Evolutionary conservation across 2,797 vertebrate species (phyloP).

Genomic region (Tragopan temminckii): DNA sequence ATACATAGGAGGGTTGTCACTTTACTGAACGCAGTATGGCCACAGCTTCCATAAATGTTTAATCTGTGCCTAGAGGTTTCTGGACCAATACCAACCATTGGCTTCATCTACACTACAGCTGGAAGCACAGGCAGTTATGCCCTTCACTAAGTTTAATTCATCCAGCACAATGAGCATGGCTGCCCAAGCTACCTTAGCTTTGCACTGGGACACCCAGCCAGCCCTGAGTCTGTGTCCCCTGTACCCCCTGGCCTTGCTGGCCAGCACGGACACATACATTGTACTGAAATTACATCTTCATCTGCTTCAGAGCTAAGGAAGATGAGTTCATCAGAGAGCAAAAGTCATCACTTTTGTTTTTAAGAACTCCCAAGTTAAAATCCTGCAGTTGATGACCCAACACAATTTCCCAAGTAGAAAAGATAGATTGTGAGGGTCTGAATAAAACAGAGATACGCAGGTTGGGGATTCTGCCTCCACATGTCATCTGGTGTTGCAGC

Average conservation of each 20-base stretch:
- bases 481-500: neutral
- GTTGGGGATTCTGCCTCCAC: neutral
- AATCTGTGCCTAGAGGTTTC: neutral
- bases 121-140: neutral
- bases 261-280: neutral
- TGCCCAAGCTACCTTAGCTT: neutral
- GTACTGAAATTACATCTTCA: neutral
- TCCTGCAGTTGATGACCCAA: neutral
- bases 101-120: neutral
- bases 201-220: neutral
- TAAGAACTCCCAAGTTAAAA: neutral
- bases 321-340: accelerated
- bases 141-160: neutral
- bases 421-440: neutral
- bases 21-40: neutral
- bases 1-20: neutral
- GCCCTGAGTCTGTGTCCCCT: neutral
- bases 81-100: neutral
- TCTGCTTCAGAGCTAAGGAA: neutral
- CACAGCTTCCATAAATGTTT: neutral
- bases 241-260: neutral
- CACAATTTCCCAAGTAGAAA: neutral
- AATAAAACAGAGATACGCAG: neutral
- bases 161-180: neutral
- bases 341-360: neutral